Evolutionary conservation across 1,140 invertebrate genomes (phyloP).

Genomic region (Atta texana): DNA sequence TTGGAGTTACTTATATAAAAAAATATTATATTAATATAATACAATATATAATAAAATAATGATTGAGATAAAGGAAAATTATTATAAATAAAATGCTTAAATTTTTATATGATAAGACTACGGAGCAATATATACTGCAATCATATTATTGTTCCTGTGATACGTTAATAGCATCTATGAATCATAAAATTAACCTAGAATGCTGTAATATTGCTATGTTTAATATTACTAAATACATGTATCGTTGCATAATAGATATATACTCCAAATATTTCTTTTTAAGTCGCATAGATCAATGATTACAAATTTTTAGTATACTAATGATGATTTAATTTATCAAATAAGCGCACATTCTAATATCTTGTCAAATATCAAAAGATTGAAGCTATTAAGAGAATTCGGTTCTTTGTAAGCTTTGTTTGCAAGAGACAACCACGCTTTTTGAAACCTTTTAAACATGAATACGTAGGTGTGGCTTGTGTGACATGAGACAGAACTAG

Average conservation of each 20-base stretch:
- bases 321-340: neutral
- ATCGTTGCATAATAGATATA: neutral
- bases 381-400: neutral
- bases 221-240: neutral
- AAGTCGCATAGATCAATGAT: neutral
- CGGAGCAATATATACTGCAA: no score
- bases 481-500: constrained; percentile 78
- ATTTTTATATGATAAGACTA: neutral
- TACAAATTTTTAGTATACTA: neutral
- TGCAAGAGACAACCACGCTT: neutral
- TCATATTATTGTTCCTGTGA: neutral
- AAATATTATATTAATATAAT: neutral
- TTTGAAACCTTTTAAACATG: constrained; percentile 51
- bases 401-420: constrained; percentile 27
- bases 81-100: neutral
- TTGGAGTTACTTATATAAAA: neutral
- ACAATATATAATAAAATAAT: neutral
- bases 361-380: neutral
- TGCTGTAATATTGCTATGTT: no score
- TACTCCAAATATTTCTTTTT: neutral
- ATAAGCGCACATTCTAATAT: neutral
- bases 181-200: neutral
- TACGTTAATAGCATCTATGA: neutral
- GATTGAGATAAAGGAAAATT: neutral
- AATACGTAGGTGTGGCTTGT: constrained; percentile 74